Evolutionary conservation across 1,140 invertebrate genomes (phyloP), one percentile per base, ranked within the genome.

Genomic region (Lepidurus apus): DNA sequence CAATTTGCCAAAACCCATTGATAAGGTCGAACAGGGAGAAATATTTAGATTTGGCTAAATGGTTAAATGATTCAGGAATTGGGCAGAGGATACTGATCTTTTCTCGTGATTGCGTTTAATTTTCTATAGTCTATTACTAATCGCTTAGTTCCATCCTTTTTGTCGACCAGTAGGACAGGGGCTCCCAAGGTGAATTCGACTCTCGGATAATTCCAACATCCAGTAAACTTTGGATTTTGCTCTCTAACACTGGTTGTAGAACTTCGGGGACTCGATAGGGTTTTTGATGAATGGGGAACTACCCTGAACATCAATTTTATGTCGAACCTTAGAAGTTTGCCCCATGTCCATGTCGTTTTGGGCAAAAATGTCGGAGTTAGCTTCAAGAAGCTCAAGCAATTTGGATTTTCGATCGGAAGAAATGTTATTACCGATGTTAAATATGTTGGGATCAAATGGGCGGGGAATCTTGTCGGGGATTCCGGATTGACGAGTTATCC

Each of bases 81-180:
- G 82, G 87, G 87, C 10, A 89, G 77, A 0, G 88, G 87, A 80
- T 83, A 88, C 26, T 79, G 78, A 78, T 88, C 85, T 74, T 81
- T 76, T 44, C 81, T 83, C 0, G 85, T 88, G 2, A 83, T 77
- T 0, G 21, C 17, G 81, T 88, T 87, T 2, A 87, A 73, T 24
- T 76, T 17, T 17, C 85, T 47, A 73, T 82, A 87, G 80, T 88
- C 86, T 0, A 87, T 80, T 79, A 85, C 87, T 34, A 87, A 82
- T 8, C 86, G 73, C 9, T 81, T 76, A 3, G 75, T 43, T 42
- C 73, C 53, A 10, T 17, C 73, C 34, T 78, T 78, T 26, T 78
- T 78, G 2, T 24, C 8, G 2, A 43, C 77, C 13, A 74, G 10
- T 3, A 74, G 34, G 1, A 78, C 26, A 0, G 77, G 42, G 0